Conservation (phyloP, 1,140 invertebrate genomes). For the Leptinotarsa undecemlineata region DNA sequence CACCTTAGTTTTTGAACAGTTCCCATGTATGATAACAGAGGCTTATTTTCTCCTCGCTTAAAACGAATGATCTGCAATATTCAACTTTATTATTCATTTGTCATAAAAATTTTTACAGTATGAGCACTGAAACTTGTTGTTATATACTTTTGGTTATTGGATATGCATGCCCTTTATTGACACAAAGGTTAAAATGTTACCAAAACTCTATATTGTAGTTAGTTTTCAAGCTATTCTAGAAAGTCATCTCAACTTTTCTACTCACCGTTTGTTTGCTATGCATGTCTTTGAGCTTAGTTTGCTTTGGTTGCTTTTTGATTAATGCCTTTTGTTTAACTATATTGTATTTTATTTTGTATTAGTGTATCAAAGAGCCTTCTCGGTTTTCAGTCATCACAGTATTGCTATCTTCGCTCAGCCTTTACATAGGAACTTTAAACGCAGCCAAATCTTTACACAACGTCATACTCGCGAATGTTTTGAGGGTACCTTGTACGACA, state of each 20-base stretch:
- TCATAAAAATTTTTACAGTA: too few relatives aligned
- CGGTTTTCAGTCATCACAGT: slow-evolving; percentile 65
- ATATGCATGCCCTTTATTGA: too few relatives aligned
- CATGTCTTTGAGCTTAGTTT: not conserved
- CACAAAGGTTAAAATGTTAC: too few relatives aligned
- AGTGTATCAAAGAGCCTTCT: not conserved
- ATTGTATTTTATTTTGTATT: not conserved
- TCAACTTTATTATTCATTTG: too few relatives aligned
- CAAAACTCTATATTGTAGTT: too few relatives aligned
- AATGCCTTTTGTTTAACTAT: not conserved
- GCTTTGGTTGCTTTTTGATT: not conserved
- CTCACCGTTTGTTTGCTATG: not conserved
- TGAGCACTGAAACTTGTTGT: too few relatives aligned
- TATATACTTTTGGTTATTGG: too few relatives aligned
- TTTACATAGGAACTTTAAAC: slow-evolving; percentile 71
- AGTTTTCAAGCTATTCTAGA: not conserved
- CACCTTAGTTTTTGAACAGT: too few relatives aligned
- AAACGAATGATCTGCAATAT: too few relatives aligned
- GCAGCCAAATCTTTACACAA: slow-evolving; percentile 71
- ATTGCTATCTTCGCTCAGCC: slow-evolving; percentile 68
- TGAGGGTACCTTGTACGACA: slow-evolving; percentile 70
- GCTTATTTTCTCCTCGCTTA: too few relatives aligned
- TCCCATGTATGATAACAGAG: too few relatives aligned
- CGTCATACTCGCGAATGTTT: slow-evolving; percentile 68
- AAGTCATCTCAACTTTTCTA: slow-evolving; percentile 10